Evolutionary conservation across 2,797 vertebrate species (phyloP).

Genomic region (Liasis olivaceus): DNA sequence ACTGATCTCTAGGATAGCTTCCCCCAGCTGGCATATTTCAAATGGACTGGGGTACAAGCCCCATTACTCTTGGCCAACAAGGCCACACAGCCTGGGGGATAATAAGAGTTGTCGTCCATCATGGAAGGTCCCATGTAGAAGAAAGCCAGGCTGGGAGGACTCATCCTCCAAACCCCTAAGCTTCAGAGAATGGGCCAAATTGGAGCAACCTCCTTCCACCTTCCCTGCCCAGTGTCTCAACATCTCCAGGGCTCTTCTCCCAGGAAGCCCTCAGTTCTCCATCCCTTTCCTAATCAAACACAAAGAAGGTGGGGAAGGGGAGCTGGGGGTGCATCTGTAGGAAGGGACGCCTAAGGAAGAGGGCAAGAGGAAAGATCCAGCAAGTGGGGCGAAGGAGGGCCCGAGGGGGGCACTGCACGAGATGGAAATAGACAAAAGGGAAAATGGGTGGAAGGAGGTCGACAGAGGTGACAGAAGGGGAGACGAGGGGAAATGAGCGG

Average conservation of each 20-base stretch:
- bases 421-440: not conserved
- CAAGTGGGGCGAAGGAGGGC: not conserved
- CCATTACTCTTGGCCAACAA: not conserved
- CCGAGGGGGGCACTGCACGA: not conserved
- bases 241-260: not conserved
- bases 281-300: not conserved
- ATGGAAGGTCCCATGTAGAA: not conserved
- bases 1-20: not conserved
- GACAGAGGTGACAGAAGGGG: not conserved
- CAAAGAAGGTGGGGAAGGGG: not conserved
- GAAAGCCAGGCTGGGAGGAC: not conserved
- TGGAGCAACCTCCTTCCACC: not conserved
- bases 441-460: not conserved
- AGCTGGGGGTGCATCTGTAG: rapidly evolving
- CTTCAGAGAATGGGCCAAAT: not conserved
- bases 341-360: not conserved
- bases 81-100: not conserved
- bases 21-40: not conserved
- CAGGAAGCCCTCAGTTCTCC: not conserved
- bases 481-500: not conserved
- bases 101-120: not conserved
- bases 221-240: not conserved
- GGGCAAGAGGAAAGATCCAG: not conserved
- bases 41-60: not conserved
- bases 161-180: not conserved